Evolutionary conservation across 2,888 invertebrate species (phyloP).

Genomic region (Hyppa rectilinea): DNA sequence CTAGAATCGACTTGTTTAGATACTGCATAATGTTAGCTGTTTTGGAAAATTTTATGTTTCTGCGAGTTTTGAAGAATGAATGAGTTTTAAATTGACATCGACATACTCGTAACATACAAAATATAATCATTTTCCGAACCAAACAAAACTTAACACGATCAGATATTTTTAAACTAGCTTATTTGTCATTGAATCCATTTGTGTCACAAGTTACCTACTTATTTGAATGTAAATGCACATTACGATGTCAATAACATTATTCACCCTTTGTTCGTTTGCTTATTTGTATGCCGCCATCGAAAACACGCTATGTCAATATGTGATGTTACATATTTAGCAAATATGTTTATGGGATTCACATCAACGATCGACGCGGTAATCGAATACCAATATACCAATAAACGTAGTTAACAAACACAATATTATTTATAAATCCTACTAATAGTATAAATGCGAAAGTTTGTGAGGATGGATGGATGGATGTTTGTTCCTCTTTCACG

Average conservation of each 20-base stretch:
- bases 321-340: slow-evolving; percentile 38
- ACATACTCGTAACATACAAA: not conserved
- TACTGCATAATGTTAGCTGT: not conserved
- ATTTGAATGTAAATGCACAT: slow-evolving; percentile 29
- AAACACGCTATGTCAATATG: slow-evolving; percentile 49
- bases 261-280: slow-evolving; percentile 65
- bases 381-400: slow-evolving; percentile 48
- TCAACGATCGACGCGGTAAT: slow-evolving; percentile 1
- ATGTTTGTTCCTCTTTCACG: too few species aligned
- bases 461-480: too few species aligned
- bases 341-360: slow-evolving; percentile 40
- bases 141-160: not conserved
- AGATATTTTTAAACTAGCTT: not conserved
- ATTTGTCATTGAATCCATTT: slow-evolving; percentile 15
- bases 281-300: slow-evolving; percentile 68
- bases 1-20: slow-evolving; percentile 4
- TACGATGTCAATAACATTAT: slow-evolving; percentile 37
- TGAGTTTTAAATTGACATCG: not conserved
- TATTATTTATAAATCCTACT: too few species aligned
- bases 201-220: slow-evolving; percentile 17
- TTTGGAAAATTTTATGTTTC: not conserved
- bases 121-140: too few species aligned
- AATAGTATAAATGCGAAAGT: too few species aligned
- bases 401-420: slow-evolving; percentile 12
- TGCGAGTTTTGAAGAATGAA: not conserved